These are phyloP conservation scores for Oegoconia quadripuncta DNA, from an alignment of 2,888 invertebrate species.

Conservation along the genomic window DNA sequence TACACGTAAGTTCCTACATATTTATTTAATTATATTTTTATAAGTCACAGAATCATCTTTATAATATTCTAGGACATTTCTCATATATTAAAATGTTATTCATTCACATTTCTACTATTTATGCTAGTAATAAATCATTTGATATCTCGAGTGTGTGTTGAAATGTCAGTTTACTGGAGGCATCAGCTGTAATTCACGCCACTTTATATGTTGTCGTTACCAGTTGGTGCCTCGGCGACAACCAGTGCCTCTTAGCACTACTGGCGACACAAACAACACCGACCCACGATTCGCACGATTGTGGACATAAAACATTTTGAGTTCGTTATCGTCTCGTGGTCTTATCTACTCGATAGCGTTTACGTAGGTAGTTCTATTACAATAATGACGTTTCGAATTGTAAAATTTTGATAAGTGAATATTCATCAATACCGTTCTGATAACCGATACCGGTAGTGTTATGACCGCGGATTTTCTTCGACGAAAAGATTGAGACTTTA, in stretches of 20 bases:
- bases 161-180: constrained; percentile 56
- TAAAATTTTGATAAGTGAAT: constrained; percentile 9
- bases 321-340: constrained; percentile 21
- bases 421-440: not conserved
- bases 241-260: constrained; percentile 42
- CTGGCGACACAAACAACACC: constrained; percentile 49
- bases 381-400: constrained; percentile 18
- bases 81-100: constrained; percentile 1
- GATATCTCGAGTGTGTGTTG: constrained; percentile 50
- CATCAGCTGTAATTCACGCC: constrained; percentile 62
- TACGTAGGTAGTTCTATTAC: constrained; percentile 16
- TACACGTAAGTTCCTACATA: too few species aligned
- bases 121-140: constrained; percentile 52
- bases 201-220: constrained; percentile 39
- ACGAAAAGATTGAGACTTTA: too few species aligned
- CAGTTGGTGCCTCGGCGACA: constrained; percentile 45
- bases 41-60: not conserved
- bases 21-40: too few species aligned
- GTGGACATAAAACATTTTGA: constrained; percentile 28
- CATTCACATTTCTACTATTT: too few species aligned
- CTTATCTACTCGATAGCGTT: constrained; percentile 17
- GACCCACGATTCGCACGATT: constrained; percentile 37
- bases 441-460: not conserved
- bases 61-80: constrained; percentile 1
- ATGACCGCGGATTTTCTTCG: too few species aligned